Conservation (phyloP, 2,113 vertebrate species). For the Diadophis punctatus region DNA sequence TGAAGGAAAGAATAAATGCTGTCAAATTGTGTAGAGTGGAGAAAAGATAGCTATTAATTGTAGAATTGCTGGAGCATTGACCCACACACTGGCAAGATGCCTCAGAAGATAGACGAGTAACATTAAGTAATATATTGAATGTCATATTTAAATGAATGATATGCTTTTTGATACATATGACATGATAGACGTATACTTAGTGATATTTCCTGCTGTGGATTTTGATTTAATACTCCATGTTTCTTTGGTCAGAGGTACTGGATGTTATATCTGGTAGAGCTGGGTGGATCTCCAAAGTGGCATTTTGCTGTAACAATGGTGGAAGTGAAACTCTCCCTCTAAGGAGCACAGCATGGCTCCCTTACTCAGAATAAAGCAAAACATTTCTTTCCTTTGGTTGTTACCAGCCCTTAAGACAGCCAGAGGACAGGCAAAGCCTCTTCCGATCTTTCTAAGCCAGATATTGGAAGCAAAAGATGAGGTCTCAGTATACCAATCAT, state of each 20-base stretch:
- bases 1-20: constrained; percentile 84
- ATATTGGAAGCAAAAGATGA: background rate
- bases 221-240: constrained; percentile 46
- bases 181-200: constrained; percentile 35
- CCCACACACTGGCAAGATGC: constrained; percentile 72
- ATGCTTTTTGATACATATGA: constrained; percentile 64
- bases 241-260: constrained; percentile 13
- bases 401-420: background rate
- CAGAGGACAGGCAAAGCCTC: background rate
- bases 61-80: constrained; percentile 75
- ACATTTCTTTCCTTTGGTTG: background rate
- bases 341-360: background rate
- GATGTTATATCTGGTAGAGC: background rate
- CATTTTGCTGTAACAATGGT: background rate
- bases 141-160: constrained; percentile 66
- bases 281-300: background rate
- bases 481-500: background rate
- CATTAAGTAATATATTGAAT: constrained; percentile 67
- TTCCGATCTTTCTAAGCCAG: background rate
- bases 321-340: background rate
- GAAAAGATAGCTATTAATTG: constrained; percentile 70
- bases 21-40: constrained; percentile 78
- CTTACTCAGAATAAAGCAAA: background rate
- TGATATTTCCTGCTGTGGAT: constrained; percentile 42
- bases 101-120: constrained; percentile 70